Base-by-base conservation (phyloP, 2,113 vertebrate genomes). In the Pantherophis guttatus region DNA sequence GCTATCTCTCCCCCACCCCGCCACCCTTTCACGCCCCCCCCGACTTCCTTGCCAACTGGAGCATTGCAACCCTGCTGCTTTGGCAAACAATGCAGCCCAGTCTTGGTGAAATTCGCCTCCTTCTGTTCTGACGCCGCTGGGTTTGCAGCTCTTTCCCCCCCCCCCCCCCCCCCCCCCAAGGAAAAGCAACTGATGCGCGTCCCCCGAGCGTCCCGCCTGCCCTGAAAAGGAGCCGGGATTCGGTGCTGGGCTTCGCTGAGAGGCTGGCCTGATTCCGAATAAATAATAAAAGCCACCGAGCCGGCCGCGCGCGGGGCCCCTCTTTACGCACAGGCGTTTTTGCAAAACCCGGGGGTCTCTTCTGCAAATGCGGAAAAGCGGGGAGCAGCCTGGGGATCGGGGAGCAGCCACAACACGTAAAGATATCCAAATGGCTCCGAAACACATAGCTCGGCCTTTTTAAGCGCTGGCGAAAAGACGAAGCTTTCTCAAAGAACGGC, bases 381-480 rank as follows among this genome's bases (percentile, higher is more conserved):
- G n/a, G 70, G 33, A 39, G 2, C 70, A 39, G 17, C 13, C 33
- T 19, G 91, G 90, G 92, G 94, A 95, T 94, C 1, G 50, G 33
- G 39, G 81, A 13, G 23, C 54, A 58, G 92, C 94, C 95, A 93
- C 92, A 95, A 90, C 95, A 90, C 93, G 94, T 44, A n/a, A 81
- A 86, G 93, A 97, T 96, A 98, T 97, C 98, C 98, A 97, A 90
- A 95, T 94, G 96, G 91, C 95, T 96, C 97, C 97, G 92, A 97
- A 97, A 96, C 95, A 94, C 96, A 94, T 55, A 95, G 96, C 94
- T 95, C 48, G 94, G 33, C 97, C 97, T 97, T 98, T 98, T 97
- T 97, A 94, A 93, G 92, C 97, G 98, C 94, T 98, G 98, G 98
- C 96, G 93, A 94, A 97, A 97, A 98, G 97, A 97, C 97, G 98